These are phyloP conservation scores for Pipistrellus pipistrellus DNA, from an alignment of 2,797 vertebrate genomes.

Conservation along the genomic window DNA sequence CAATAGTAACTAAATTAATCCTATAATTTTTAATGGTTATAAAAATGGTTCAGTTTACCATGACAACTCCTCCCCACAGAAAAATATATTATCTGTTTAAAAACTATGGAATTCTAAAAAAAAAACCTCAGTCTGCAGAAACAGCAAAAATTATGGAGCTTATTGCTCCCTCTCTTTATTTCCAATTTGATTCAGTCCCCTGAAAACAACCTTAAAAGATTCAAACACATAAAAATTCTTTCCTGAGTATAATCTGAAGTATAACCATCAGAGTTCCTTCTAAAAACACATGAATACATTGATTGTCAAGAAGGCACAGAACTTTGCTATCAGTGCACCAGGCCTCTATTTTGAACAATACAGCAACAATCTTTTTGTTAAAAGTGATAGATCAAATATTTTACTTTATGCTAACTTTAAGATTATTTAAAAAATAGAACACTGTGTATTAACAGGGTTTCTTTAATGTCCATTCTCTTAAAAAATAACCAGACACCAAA, in stretches of 20 bases:
- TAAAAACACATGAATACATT: neutral
- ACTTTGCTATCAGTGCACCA: neutral
- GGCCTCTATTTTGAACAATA: neutral
- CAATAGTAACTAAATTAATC: neutral
- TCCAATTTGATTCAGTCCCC: neutral
- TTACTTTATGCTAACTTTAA: slow-evolving; percentile 1
- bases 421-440: neutral
- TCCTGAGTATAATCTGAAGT: neutral
- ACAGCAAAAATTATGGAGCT: neutral
- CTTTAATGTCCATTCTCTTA: neutral
- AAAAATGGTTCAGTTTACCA: neutral
- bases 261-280: neutral
- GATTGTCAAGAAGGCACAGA: neutral
- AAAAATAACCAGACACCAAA: neutral
- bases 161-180: neutral
- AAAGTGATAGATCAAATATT: neutral
- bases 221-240: slow-evolving; percentile 17
- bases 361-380: neutral
- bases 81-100: neutral
- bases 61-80: neutral
- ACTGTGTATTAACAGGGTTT: neutral
- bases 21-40: neutral
- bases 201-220: neutral
- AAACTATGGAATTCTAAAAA: slow-evolving; percentile 20
- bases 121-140: slow-evolving; percentile 9